Evolutionary conservation across 2,113 vertebrate species (phyloP).

Genomic region (Laticauda laticaudata): DNA sequence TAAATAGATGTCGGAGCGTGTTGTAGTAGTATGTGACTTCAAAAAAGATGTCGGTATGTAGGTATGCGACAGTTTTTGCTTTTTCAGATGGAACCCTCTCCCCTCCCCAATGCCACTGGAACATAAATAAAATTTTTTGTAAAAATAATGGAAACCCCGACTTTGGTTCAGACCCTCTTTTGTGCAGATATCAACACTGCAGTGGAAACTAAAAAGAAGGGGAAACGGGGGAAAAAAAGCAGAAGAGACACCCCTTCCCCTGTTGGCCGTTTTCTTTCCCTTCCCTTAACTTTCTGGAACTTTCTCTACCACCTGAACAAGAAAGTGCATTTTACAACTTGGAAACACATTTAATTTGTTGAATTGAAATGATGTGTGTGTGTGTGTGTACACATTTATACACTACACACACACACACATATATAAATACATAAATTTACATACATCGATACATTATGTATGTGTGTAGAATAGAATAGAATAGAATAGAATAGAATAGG

Average conservation of each 20-base stretch:
- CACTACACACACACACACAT: no score
- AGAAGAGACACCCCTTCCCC: not conserved
- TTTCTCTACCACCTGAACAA: not conserved
- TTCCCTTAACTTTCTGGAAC: not conserved
- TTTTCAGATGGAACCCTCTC: not conserved
- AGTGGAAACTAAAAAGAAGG: not conserved
- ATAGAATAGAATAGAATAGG: no score
- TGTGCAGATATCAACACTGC: not conserved
- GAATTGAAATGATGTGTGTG: not conserved
- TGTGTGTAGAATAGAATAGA: no score
- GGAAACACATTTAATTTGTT: not conserved
- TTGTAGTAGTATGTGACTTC: not conserved
- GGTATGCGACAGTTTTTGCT: not conserved
- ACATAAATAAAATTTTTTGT: not conserved
- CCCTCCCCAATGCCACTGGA: not conserved
- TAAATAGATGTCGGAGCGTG: not conserved
- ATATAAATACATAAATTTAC: no score
- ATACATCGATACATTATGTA: no score
- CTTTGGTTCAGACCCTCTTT: not conserved
- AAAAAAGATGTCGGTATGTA: not conserved
- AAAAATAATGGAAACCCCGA: not conserved
- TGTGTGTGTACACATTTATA: no score
- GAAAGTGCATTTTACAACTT: not conserved
- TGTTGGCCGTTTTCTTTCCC: not conserved
- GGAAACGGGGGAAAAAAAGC: no score